These are phyloP conservation scores for Steinernema hermaphroditum DNA, from an alignment of 2,888 invertebrate species.

Conservation along the genomic window DNA sequence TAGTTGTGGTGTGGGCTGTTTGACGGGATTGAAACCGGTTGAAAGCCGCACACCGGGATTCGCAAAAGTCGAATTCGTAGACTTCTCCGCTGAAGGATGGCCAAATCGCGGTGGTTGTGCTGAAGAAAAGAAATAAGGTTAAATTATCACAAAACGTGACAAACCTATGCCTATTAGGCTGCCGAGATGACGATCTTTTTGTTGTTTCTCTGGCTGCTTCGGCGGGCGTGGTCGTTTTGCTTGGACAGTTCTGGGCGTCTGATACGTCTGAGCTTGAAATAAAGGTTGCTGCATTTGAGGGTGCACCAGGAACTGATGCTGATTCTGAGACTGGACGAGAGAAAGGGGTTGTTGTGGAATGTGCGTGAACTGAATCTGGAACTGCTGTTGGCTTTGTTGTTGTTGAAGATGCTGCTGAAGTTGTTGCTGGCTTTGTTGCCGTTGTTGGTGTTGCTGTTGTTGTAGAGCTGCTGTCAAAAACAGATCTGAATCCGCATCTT, in stretches of 20 bases:
- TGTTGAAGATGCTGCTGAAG: neutral
- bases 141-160: neutral
- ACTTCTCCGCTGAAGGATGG: neutral
- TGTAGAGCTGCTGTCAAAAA: neutral
- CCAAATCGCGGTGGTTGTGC: neutral
- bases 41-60: neutral
- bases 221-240: neutral
- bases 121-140: neutral
- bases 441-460: neutral
- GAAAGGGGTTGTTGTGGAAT: too few species aligned
- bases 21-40: neutral
- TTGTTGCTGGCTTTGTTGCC: slow-evolving; percentile 8
- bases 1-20: neutral
- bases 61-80: neutral
- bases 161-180: neutral
- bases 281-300: too few species aligned
- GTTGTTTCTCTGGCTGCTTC: neutral
- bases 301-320: too few species aligned
- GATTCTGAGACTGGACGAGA: too few species aligned
- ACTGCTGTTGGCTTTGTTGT: slow-evolving; percentile 4
- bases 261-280: too few species aligned
- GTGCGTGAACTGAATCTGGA: neutral
- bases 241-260: neutral
- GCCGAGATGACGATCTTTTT: neutral
- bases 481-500: neutral